phyloP scores from a whole-genome alignment of 2,888 invertebrate species.

The Autographa pulchrina region DNA sequence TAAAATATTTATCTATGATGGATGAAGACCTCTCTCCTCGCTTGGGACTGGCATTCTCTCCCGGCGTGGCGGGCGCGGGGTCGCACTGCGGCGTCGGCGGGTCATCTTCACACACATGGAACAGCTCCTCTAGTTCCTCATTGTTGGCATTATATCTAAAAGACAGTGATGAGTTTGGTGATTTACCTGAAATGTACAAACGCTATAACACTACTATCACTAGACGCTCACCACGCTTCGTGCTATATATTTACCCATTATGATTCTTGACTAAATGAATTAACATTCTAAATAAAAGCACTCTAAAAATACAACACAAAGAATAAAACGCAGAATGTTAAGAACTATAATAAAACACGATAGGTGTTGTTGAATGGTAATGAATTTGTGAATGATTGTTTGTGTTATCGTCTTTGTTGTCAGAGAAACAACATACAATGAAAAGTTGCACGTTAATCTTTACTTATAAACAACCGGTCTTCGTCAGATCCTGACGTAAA shows the following conservation, averaged over 20 bases:
- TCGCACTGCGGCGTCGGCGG: constrained; percentile 85
- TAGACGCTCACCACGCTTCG: constrained; percentile 8
- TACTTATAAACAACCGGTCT: constrained; percentile 33
- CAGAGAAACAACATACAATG: constrained; percentile 67
- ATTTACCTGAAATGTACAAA: constrained; percentile 77
- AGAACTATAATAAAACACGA: constrained; percentile 46
- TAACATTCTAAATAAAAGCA: constrained; percentile 13
- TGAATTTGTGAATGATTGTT: constrained; percentile 57
- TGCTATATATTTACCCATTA: constrained; percentile 42
- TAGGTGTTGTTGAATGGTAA: constrained; percentile 37
- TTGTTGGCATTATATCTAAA: constrained; percentile 94
- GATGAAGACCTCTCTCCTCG: constrained; percentile 83
- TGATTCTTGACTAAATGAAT: constrained; percentile 20
- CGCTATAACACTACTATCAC: constrained; percentile 17
- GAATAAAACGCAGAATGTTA: constrained; percentile 43
- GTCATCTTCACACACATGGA: constrained; percentile 90
- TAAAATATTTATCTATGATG: constrained; percentile 87
- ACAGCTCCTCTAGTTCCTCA: constrained; percentile 93
- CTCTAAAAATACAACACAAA: constrained; percentile 48
- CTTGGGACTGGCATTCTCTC: constrained; percentile 83
- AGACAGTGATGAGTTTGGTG: constrained; percentile 87
- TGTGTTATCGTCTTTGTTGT: constrained; percentile 77
- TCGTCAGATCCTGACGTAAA: constrained; percentile 12
- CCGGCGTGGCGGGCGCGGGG: constrained; percentile 72
- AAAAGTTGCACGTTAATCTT: constrained; percentile 36